Evolutionary conservation across 2,888 invertebrate genomes (phyloP).

Genomic region (Beris morrisii): DNA sequence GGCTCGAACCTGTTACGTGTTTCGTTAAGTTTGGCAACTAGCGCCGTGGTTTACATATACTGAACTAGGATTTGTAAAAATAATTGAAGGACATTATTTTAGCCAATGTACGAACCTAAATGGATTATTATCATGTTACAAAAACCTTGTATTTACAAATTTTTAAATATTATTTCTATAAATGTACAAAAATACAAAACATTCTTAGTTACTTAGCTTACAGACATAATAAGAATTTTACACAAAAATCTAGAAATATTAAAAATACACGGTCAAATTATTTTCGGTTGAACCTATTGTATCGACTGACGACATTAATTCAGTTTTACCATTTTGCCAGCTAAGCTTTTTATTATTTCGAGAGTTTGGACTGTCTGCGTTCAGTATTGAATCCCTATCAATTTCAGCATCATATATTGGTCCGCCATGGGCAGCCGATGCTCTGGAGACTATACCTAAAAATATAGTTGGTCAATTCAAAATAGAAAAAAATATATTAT

Average conservation of each 20-base stretch:
- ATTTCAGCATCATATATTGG: slow-evolving; percentile 56
- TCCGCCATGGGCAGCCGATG: slow-evolving; percentile 52
- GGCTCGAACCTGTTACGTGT: too few species aligned
- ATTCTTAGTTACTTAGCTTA: too few species aligned
- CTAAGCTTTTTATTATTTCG: slow-evolving; percentile 71
- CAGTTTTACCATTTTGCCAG: slow-evolving; percentile 46
- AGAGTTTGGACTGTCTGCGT: slow-evolving; percentile 55
- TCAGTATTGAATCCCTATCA: slow-evolving; percentile 51
- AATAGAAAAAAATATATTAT: too few species aligned
- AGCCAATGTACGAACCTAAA: too few species aligned
- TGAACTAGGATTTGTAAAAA: too few species aligned
- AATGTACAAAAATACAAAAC: slow-evolving; percentile 4
- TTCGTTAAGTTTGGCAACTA: too few species aligned
- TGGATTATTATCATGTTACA: too few species aligned
- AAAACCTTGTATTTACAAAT: not conserved
- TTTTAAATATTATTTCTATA: not conserved
- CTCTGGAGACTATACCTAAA: slow-evolving; percentile 58
- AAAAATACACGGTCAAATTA: slow-evolving; percentile 64
- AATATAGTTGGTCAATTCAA: not conserved
- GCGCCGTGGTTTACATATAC: too few species aligned
- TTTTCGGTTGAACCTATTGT: slow-evolving; percentile 59
- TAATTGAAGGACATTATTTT: too few species aligned
- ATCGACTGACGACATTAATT: slow-evolving; percentile 50
- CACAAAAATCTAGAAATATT: slow-evolving; percentile 39
- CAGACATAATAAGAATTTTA: too few species aligned